Evolutionary conservation across 2,113 vertebrate genomes (phyloP), one percentile per base, ranked within the genome.

Genomic region (Oriolus oriolus): DNA sequence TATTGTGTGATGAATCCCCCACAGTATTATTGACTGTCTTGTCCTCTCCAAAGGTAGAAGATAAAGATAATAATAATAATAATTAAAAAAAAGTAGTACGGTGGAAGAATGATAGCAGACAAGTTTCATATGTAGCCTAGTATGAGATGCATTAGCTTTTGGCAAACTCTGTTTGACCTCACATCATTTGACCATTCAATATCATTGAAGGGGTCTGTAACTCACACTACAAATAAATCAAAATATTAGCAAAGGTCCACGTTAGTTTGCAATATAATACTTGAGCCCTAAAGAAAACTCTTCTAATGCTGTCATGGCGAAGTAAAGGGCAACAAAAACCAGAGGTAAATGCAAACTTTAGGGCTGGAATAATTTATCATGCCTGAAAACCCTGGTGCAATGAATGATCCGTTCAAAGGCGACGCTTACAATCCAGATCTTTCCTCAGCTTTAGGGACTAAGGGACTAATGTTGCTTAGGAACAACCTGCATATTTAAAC

Each of bases 401-500:
- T 37, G 84, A 88, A 83, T 53, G 64, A 79, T 92, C 37, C 5
- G 24, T 97, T 96, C 81, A 82, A 89, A 93, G 54, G 33, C 59
- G 84, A 84, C 3, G 0, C 31, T 84, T 69, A 37, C n/a, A 69
- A 85, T 82, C 68, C 61, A 90, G 84, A 79, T 82, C 84, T 90
- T 68, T 60, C 61, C 91, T 93, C 86, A 90, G 91, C 96, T 94
- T 90, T 79, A 73, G 89, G 80, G 91, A 89, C 89, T 90, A 33
- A 84, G 93, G 84, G 92, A 92, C 69, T 80, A 39, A 89, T 78
- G 88, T 96, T 96, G 93, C 96, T 96, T 96, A 93, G 96, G 93
- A 96, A 93, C 92, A 97, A 89, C 86, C 88, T 95, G 71, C 90
- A 96, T 96, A 79, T 93, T 97, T 93, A 96, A 92, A 82, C 53